Evolutionary conservation across 2,113 vertebrate genomes (phyloP), one percentile per base, ranked within the genome.

Genomic region (Spea bombifrons): DNA sequence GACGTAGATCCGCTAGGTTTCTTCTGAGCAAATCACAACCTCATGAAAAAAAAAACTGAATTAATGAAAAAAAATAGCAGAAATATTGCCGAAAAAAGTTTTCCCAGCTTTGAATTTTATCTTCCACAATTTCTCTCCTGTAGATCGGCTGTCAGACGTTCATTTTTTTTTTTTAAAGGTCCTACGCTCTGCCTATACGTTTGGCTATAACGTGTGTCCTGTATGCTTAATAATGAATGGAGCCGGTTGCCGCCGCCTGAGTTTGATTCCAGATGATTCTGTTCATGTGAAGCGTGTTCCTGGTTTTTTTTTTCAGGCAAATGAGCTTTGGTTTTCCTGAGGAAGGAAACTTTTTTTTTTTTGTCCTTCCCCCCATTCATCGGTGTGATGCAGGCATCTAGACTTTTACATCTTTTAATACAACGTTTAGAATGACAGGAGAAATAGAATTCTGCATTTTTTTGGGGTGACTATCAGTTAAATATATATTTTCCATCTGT

Each of bases 341-440:
- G 76, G 76, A 78, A 78, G 76, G 76, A 78, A 78, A 75, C 63
- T 30, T 55, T 66, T 66, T 53, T 65, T 65, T 66, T 63, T 66
- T 50, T 30, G 8, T 73, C 47, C 50, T 10, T 10, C 50, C 50
- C 50, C 59, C n/a, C 57, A 63, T 74, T 74, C 46, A 47, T 75
- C 59, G 44, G 46, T 65, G 12, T 48, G 63, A 30, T 16, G 45
- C 10, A 75, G 47, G 44, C 64, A 65, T 75, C 46, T 15, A 17
- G 50, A 50, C 16, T n/a, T 13, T 43, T 13, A 75, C 10, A 74
- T 64, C 17, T 48, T 30, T 30, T 30, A 30, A 30, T 30, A 30
- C 30, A 1, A 2, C 2, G 30, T 30, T 30, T 30, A 30, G 30
- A 30, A 30, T 1, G 30, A 30, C 30, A 30, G 1, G 30, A 30